phyloP scores from a whole-genome alignment of 2,113 vertebrate species.

The Hippocampus comes region DNA sequence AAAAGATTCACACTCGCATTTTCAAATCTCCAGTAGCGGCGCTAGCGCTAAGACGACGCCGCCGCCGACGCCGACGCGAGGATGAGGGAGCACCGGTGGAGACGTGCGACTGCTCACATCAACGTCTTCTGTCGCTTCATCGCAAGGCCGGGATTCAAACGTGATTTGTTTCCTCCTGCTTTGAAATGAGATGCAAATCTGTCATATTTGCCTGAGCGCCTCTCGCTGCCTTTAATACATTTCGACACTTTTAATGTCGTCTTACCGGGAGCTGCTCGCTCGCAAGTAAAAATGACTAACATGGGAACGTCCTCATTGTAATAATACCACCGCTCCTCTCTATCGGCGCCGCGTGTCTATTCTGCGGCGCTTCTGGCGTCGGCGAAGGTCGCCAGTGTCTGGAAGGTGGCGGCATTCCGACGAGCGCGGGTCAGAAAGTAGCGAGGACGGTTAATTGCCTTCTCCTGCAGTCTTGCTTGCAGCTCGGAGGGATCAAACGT shows the following conservation, averaged over 20 bases:
- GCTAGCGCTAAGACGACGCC: too few relatives aligned
- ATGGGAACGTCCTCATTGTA: not conserved
- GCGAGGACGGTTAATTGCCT: not conserved
- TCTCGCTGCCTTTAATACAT: not conserved
- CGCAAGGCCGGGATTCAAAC: not conserved
- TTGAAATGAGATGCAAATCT: slow-evolving; percentile 3
- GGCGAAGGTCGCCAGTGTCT: not conserved
- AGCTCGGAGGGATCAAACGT: not conserved
- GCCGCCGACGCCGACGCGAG: too few relatives aligned
- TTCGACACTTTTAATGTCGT: not conserved
- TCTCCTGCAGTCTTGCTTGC: not conserved
- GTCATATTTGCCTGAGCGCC: not conserved
- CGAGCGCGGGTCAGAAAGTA: not conserved
- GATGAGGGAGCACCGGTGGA: not conserved
- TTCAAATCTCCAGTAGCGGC: too few relatives aligned
- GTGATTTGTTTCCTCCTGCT: not conserved
- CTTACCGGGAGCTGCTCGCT: not conserved
- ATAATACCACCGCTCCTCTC: not conserved
- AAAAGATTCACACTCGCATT: too few relatives aligned
- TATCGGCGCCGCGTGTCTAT: not conserved
- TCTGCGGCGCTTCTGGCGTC: not conserved
- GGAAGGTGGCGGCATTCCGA: not conserved
- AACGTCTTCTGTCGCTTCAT: not conserved
- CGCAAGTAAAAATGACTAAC: not conserved
- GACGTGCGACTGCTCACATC: not conserved